Evolutionary conservation across 1,140 invertebrate genomes (phyloP).

Genomic region (Anoplophora glabripennis): DNA sequence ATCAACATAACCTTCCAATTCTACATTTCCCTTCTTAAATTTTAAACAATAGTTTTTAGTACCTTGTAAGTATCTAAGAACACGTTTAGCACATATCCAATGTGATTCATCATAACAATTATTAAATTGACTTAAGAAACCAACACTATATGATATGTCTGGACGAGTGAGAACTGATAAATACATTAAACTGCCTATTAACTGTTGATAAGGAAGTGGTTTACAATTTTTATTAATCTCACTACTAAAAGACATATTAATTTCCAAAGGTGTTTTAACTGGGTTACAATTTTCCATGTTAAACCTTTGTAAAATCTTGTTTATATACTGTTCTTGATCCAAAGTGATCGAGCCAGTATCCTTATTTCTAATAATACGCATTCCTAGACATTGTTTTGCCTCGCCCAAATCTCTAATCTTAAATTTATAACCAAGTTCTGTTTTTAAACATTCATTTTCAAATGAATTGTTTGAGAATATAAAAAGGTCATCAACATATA

Average conservation of each 20-base stretch:
- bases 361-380: slow-evolving; percentile 10
- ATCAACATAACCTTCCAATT: slow-evolving; percentile 37
- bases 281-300: slow-evolving; percentile 1
- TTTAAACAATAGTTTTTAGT: slow-evolving; percentile 32
- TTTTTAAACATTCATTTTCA: slow-evolving; percentile 25
- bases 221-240: neutral
- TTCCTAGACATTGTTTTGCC: slow-evolving; percentile 30
- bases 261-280: slow-evolving; percentile 1
- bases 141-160: slow-evolving; percentile 50
- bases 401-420: slow-evolving; percentile 32
- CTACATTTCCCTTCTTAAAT: slow-evolving; percentile 17
- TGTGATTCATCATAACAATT: slow-evolving; percentile 38
- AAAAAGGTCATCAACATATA: slow-evolving; percentile 47
- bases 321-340: slow-evolving; percentile 12
- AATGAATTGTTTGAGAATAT: slow-evolving; percentile 37
- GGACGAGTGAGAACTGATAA: slow-evolving; percentile 47
- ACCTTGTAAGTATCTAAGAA: slow-evolving; percentile 48
- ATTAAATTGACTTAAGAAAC: slow-evolving; percentile 45
- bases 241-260: neutral
- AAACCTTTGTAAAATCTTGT: slow-evolving; percentile 1
- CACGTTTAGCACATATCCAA: slow-evolving; percentile 43
- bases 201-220: slow-evolving; percentile 40
- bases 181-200: slow-evolving; percentile 50
- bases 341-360: slow-evolving; percentile 8
- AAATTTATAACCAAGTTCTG: slow-evolving; percentile 25